Evolutionary conservation across 2,113 vertebrate species (phyloP), one percentile per base, ranked within the genome.

Genomic region (Elgaria multicarinata): DNA sequence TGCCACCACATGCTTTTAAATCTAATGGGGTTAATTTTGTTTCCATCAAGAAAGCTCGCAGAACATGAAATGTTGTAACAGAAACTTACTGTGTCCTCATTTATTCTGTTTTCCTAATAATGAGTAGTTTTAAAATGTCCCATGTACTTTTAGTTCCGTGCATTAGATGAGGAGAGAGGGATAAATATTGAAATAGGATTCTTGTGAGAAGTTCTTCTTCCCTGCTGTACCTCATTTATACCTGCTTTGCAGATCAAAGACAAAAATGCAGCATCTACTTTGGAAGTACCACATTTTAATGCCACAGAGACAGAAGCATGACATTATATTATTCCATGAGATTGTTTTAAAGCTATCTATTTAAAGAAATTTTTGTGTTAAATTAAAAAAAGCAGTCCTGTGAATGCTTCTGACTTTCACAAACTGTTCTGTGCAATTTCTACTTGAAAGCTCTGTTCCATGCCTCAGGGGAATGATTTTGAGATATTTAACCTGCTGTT

Each of bases 391-490:
- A 24, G n/a, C 69, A 72, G 12, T 33, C 26, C 7, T 36, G 2
- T 46, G 66, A 75, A 62, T 44, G 36, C 39, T 86, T 44, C 39
- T 75, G 84, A 44, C 67, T 87, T 64, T 88, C 58, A 20, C 16
- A n/a, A 93, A 31, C 31, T 36, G 31, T n/a, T 33, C n/a, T 67
- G 33, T 79, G 6, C 46, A 53, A 75, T 39, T 92, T 94, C 13
- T 36, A 13, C 3, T 14, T 85, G 90, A 91, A 90, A 90, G 79
- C 84, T 72, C 42, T 93, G 86, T 90, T 62, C 26, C 89, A 62
- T 44, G 2, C 76, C 89, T 85, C 58, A 62, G 74, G 72, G 33
- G 0, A 78, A 92, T 92, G 69, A 83, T 66, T 36, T 91, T 67
- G 76, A 50, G 88, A 77, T 92, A 0, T 69, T 92, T 75, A 67